Percentiles rank a stretch among this genome's conserved stretches.
Conservation (phyloP, 2,888 invertebrate species). For the Drosophila stalkeri region DNA sequence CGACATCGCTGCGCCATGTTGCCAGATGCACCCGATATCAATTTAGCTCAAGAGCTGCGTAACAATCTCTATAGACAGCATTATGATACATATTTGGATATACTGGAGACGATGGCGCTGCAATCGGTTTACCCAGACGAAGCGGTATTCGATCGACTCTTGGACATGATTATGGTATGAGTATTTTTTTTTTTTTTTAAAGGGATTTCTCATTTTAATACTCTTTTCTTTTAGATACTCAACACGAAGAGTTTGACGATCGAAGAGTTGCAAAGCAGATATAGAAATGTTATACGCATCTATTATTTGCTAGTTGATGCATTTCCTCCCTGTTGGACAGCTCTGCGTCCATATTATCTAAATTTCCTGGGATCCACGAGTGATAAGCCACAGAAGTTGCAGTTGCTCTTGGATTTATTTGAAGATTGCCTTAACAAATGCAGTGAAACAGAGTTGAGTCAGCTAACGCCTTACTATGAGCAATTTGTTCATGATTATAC, state of each 20-base stretch:
- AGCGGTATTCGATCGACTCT: slow-evolving; percentile 74
- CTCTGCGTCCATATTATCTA: slow-evolving; percentile 73
- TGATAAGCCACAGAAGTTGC: slow-evolving; percentile 59
- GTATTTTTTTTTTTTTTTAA: background rate
- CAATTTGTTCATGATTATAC: slow-evolving; percentile 20
- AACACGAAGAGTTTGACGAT: slow-evolving; percentile 48
- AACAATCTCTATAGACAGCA: slow-evolving; percentile 71
- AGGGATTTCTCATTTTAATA: background rate
- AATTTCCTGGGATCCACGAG: slow-evolving; percentile 23
- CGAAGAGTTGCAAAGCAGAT: slow-evolving; percentile 42
- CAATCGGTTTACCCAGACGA: slow-evolving; percentile 83
- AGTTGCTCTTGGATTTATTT: slow-evolving; percentile 66
- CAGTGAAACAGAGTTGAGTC: slow-evolving; percentile 47
- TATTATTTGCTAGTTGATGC: slow-evolving; percentile 76
- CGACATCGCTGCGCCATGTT: slow-evolving; percentile 78
- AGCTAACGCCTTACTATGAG: slow-evolving; percentile 43
- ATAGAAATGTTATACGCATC: slow-evolving; percentile 69
- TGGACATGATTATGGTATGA: slow-evolving; percentile 82
- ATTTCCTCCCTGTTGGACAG: slow-evolving; percentile 84
- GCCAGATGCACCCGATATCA: slow-evolving; percentile 70
- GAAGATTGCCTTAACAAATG: slow-evolving; percentile 64
- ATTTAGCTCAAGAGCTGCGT: slow-evolving; percentile 67
- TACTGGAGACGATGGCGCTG: slow-evolving; percentile 75
- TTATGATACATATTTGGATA: slow-evolving; percentile 78
- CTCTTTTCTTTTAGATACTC: slow-evolving; percentile 45